A percentile compares a stretch with the other conserved stretches of the same genome.
phyloP scores from a whole-genome alignment of 2,113 vertebrate genomes.

The Neodon shergylaensis region DNA sequence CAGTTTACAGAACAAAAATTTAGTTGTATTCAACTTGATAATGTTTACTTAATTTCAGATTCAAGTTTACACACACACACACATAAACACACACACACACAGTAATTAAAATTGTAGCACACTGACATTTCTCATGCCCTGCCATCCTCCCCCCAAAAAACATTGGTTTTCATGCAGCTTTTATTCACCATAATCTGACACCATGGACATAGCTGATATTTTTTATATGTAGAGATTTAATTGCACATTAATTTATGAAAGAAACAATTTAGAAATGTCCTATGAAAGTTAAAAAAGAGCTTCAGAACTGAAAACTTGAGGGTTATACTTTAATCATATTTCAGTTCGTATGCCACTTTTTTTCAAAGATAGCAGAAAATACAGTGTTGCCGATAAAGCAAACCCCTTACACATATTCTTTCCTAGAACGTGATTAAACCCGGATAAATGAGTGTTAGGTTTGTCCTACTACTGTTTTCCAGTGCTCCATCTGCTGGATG shows the following conservation, averaged over 20 bases:
- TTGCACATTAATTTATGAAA: background rate
- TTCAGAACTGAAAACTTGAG: background rate
- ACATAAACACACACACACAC: background rate
- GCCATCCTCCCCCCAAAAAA: background rate
- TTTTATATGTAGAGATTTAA: background rate
- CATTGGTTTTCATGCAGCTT: background rate
- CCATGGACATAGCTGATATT: background rate
- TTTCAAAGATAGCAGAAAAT: background rate
- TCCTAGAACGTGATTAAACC: background rate
- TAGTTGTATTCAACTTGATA: conserved; percentile 36
- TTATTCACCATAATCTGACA: background rate
- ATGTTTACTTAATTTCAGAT: background rate
- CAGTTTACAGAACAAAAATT: conserved; percentile 6
- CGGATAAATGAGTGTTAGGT: accelerated
- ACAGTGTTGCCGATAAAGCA: background rate
- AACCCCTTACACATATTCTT: background rate
- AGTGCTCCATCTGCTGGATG: conserved; percentile 87
- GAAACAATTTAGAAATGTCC: background rate
- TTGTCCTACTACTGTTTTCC: conserved; percentile 47
- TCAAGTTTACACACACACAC: background rate
- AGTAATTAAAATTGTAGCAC: conserved; percentile 19
- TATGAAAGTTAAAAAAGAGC: background rate
- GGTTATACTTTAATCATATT: background rate
- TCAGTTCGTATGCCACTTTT: background rate
- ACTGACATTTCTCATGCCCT: background rate